Conservation (phyloP, 2,797 vertebrate genomes). For the Bradypodion pumilum region DNA sequence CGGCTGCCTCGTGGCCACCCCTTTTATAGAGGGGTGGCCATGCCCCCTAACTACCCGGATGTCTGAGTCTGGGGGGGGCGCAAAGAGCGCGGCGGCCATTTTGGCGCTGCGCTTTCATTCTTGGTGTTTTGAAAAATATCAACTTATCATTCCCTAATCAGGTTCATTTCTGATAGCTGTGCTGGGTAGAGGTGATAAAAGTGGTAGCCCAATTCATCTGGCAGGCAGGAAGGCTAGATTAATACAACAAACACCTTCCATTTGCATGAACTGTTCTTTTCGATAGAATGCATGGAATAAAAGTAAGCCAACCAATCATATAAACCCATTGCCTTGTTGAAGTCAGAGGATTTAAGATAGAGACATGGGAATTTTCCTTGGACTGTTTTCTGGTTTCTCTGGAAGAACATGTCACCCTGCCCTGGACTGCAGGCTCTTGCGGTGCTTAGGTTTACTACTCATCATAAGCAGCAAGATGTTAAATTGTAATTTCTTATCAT, state of each 20-base stretch:
- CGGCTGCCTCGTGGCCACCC: too few relatives aligned
- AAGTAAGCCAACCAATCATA: background rate
- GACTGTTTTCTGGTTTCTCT: slow-evolving; percentile 21
- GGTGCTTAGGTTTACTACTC: background rate
- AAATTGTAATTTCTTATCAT: slow-evolving; percentile 11
- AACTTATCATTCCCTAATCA: too few relatives aligned
- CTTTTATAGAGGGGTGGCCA: too few relatives aligned
- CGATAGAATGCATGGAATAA: background rate
- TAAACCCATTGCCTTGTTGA: background rate
- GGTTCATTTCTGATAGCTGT: background rate
- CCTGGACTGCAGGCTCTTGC: background rate
- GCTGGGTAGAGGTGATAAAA: background rate
- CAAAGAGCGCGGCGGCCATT: too few relatives aligned
- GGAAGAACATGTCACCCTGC: slow-evolving; percentile 38
- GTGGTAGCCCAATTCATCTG: background rate
- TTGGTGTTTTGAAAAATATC: background rate
- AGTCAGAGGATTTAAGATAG: background rate
- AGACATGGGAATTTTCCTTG: background rate
- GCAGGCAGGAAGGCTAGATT: background rate
- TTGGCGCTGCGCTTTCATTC: too few relatives aligned
- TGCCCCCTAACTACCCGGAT: too few relatives aligned
- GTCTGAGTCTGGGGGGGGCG: too few relatives aligned
- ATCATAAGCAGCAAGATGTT: slow-evolving; percentile 38
- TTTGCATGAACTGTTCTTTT: background rate
- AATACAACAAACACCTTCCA: background rate